Base-by-base conservation (phyloP, 2,113 vertebrate genomes). In the Rhadina sibilatrix region DNA sequence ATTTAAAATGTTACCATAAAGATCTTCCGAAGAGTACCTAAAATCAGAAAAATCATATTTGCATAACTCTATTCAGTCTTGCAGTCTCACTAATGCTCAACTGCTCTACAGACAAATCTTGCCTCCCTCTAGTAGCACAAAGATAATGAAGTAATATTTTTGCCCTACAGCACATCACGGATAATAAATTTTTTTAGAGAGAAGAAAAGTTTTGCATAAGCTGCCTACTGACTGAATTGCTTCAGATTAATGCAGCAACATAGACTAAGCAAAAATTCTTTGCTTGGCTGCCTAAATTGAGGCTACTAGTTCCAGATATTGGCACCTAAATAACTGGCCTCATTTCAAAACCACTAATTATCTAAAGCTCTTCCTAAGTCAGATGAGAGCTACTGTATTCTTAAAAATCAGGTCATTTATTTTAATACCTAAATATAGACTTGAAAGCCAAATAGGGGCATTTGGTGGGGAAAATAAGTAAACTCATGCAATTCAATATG, bases 371-470 rank as follows among this genome's bases (percentile, higher is more conserved):
- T 90, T 57, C 78, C 38, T 83, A 93, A 86, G 71, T 74, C 59
- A 86, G 21, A 86, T 44, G 25, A 80, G 15, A 92, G 83, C 76
- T 15, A 47, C 6, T 19, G 19, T 1, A 5, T 52, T 88, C 80
- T 87, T 64, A 92, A 93, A 95, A 93, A 87, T 75, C n/a, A 84
- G 86, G 68, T 75, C 30, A 89, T 44, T 83, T 90, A 80, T 66
- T 94, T 92, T 52, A 77, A 60, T 31, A 59, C 10, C 23, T 90
- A 90, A 94, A 89, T 54, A 57, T 13, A 90, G 63, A 83, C 54
- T 79, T 76, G 37, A 46, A 90, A 87, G 74, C 8, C 65, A 91
- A 79, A 53, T 53, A 80, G 3, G 13, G 40, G 33, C 24, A 82
- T 81, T 83, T 40, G 10, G 10, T 54, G 44, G 53, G 47, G 11